Base-by-base conservation (phyloP, 53 echinoderm and acorn worm genomes). In the Arbacia lixula region DNA sequence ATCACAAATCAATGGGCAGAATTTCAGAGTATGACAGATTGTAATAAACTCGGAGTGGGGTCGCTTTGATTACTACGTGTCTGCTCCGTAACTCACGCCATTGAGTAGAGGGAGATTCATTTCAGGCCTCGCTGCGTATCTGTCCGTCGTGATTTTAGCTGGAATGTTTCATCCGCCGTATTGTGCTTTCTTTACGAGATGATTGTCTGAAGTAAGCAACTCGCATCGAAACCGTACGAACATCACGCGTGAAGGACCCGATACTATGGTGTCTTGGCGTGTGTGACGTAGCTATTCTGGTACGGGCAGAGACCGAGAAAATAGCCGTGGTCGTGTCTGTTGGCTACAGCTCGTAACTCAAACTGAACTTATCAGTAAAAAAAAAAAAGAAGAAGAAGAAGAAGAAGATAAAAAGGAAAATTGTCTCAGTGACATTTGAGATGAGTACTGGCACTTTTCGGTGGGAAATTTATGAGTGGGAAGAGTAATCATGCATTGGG, bases 121-220 rank as follows among this genome's bases (percentile, higher is more conserved):
- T 74, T 74, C 74, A 74, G 34, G 53, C 52, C 35, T 53, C 53
- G 74, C 74, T 74, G 74, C 54, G n/a, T 74, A 51, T 74, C 74
- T 52, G 74, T 74, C 74, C 53, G 31, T 20, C 74, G 31, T 52
- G 74, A 74, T 74, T 53, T 74, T 21, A 34, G 74, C 31, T 27
- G 74, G 74, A 74, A 74, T 74, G 74, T 74, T 74, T 74, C 74
- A 74, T 74, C 54, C 16, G 30, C 5, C 33, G 17, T 53, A 33
- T 53, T 53, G 35, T 53, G 74, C 34, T 53, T 74, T 51, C 74
- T 74, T 74, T 74, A 74, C 54, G 74, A 74, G 46, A 74, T 74
- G 54, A 34, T 74, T 74, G 74, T 69, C 42, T 69, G 69, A 69
- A 74, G 74, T 32, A 74, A 74, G 74, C 51, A 74, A 74, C 74